Evolutionary conservation across 2,797 vertebrate species (phyloP), one percentile per base, ranked within the genome.

Genomic region (Melanotaenia parkinsoni): DNA sequence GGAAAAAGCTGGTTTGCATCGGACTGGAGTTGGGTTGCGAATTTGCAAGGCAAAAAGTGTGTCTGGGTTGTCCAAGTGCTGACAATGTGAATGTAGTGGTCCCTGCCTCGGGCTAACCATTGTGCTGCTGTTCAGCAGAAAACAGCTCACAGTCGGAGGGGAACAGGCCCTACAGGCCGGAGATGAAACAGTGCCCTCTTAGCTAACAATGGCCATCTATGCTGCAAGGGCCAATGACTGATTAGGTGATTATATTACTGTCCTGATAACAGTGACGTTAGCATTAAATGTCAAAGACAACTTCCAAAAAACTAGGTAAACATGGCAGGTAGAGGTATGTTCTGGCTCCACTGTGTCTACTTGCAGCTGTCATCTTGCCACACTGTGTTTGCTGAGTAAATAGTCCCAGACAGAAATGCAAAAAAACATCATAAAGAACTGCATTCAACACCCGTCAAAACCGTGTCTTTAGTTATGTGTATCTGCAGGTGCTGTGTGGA

Each of bases 41-140:
- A 92, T 94, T 93, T 92, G 91, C 92, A 89, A 94, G 83, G 83
- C 91, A 93, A 94, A 93, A 76, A 18, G 18, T 16, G 51, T 10
- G 67, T 66, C 37, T 35, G 69, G 51, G 61, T 57, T 53, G 66
- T 53, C 67, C 40, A 77, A 70, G 71, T 63, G 66, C 81, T 87
- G 86, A 82, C 85, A 67, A 37, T 64, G 83, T 83, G 82, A 82
- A 47, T 75, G 85, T 33, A 63, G 72, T 22, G 71, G 71, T 79
- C 73, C 64, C 79, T 65, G 81, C 85, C 80, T 38, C 2, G 0
- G 76, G 82, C 80, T 2, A 38, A 63, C 57, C 63, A 63, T 71
- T 67, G 50, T 86, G 86, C 87, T 72, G 70, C 58, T 50, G 85
- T 83, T 91, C 89, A 89, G 83, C 82, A 80, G 67, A 82, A 54